Conservation (phyloP, 2,888 invertebrate species). For the Leptinotarsa peninsularis region DNA sequence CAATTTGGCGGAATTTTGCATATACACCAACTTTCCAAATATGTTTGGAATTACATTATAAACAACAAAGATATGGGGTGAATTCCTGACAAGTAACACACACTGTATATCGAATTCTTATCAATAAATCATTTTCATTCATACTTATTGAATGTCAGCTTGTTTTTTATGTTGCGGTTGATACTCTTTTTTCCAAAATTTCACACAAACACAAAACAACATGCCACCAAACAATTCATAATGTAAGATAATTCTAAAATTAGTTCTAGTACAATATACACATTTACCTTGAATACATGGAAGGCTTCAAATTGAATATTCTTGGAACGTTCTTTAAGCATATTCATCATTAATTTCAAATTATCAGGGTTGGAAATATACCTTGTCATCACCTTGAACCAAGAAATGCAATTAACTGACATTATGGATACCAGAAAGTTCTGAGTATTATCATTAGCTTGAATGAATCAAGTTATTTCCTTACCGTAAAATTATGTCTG, state of each 20-base stretch:
- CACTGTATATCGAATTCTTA: too few relatives aligned
- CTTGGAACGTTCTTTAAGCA: slow-evolving; percentile 98
- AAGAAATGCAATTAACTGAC: slow-evolving; percentile 17
- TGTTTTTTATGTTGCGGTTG: too few relatives aligned
- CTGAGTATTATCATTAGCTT: background rate
- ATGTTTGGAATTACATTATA: too few relatives aligned
- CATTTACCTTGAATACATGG: slow-evolving; percentile 97
- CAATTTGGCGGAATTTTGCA: too few relatives aligned
- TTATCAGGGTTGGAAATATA: slow-evolving; percentile 99
- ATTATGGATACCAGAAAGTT: background rate
- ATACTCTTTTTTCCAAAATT: too few relatives aligned
- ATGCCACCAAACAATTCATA: too few relatives aligned
- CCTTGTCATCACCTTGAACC: slow-evolving; percentile 85
- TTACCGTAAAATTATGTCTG: slow-evolving; percentile 97
- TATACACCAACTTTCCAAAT: too few relatives aligned
- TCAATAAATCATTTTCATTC: too few relatives aligned
- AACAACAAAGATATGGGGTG: too few relatives aligned
- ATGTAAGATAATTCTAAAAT: background rate
- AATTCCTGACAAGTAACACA: too few relatives aligned
- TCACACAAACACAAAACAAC: too few relatives aligned
- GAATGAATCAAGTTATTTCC: slow-evolving; percentile 51
- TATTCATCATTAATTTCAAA: slow-evolving; percentile 99
- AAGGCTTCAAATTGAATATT: slow-evolving; percentile 99
- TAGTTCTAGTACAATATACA: background rate
- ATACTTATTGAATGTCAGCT: too few relatives aligned